phyloP scores from a whole-genome alignment of 2,113 vertebrate genomes.

The Romanogobio albipinnatus region DNA sequence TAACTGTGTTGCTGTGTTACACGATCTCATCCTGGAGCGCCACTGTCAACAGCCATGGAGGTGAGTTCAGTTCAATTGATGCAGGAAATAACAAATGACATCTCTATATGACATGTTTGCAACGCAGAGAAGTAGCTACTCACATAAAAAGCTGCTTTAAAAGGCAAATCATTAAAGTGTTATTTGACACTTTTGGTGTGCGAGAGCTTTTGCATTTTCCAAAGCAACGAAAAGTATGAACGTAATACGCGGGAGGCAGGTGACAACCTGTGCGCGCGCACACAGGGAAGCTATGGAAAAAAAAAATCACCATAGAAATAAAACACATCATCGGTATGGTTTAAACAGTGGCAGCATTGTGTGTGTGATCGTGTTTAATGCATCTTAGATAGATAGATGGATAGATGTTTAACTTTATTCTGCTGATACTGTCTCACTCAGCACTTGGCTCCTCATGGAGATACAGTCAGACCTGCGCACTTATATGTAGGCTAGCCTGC shows the following conservation, averaged over 20 bases:
- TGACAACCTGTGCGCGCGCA: constrained; percentile 22
- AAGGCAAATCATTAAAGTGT: background rate
- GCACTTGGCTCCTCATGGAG: background rate
- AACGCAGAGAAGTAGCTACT: background rate
- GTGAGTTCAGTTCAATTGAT: constrained; percentile 42
- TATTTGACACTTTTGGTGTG: background rate
- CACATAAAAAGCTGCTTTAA: background rate
- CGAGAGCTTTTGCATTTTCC: background rate
- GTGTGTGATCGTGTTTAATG: background rate
- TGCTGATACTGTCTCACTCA: background rate
- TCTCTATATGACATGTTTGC: background rate
- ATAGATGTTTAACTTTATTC: background rate
- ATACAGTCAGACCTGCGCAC: background rate
- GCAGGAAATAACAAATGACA: background rate
- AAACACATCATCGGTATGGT: background rate
- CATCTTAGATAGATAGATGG: background rate
- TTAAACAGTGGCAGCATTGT: background rate
- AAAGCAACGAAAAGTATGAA: background rate
- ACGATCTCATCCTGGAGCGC: constrained; percentile 42
- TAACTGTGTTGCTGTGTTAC: constrained; percentile 37
- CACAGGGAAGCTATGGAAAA: background rate
- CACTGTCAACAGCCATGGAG: constrained; percentile 41
- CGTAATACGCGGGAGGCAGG: background rate
- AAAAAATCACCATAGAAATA: background rate
- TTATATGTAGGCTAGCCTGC: background rate